Percentiles rank a stretch among this genome's conserved stretches.
These are phyloP conservation scores for Enoplosus armatus DNA, from an alignment of 2,797 vertebrate species.

Conservation along the genomic window DNA sequence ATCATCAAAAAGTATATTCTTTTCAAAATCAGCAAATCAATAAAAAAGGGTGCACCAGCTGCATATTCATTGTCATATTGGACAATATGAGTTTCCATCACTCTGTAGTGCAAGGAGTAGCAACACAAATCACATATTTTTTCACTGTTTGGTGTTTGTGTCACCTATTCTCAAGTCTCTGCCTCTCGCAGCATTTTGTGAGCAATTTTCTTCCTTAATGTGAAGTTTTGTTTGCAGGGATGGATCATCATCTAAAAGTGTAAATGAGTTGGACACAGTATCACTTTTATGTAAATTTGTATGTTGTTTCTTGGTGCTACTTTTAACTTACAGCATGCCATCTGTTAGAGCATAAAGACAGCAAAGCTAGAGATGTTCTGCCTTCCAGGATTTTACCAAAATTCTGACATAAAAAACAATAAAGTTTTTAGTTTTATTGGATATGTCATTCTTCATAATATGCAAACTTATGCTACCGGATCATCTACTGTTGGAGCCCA, in stretches of 20 bases:
- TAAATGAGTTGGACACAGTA: neutral
- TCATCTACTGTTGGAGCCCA: neutral
- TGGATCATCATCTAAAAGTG: neutral
- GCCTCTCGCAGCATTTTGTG: neutral
- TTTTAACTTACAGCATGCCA: neutral
- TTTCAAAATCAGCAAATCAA: too few species aligned
- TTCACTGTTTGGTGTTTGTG: neutral
- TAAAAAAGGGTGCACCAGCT: too few species aligned
- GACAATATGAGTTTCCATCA: too few species aligned
- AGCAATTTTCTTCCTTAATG: neutral
- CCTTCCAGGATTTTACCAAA: neutral
- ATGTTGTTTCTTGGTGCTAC: neutral
- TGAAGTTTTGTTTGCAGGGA: neutral
- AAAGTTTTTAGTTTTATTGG: neutral
- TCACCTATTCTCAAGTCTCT: neutral
- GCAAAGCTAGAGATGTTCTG: neutral
- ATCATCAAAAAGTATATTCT: too few species aligned
- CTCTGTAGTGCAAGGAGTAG: too few species aligned
- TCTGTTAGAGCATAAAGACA: constrained; percentile 1
- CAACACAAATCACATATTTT: too few species aligned
- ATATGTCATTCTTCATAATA: neutral
- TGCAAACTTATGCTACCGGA: neutral
- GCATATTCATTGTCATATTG: too few species aligned
- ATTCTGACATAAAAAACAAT: neutral
- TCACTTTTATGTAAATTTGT: neutral